phyloP scores from a whole-genome alignment of 53 echinoderm and acorn worm genomes.

The Henricia sp. region DNA sequence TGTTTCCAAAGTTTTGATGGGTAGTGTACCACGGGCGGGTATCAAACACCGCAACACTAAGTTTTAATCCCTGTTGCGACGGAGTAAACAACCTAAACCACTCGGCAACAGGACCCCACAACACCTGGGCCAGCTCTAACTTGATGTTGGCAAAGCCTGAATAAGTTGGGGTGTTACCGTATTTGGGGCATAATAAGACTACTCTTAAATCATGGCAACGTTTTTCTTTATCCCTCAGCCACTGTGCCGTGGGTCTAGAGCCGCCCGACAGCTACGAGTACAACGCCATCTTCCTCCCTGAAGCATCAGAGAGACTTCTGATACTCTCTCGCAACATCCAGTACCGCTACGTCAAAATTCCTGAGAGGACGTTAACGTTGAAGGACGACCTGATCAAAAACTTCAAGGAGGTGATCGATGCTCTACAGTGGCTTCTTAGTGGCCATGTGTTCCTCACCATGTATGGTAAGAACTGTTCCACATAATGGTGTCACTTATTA shows the following conservation, averaged over 20 bases:
- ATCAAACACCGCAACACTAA: no score
- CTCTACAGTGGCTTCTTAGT: conserved; percentile 85
- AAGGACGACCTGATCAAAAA: conserved; percentile 89
- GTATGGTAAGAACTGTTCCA: conserved; percentile 74
- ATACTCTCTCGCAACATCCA: conserved; percentile 92
- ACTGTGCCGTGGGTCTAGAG: conserved; percentile 93
- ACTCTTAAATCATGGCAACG: no score
- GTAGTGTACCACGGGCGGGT: no score
- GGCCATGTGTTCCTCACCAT: conserved; percentile 91
- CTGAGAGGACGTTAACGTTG: conserved; percentile 86
- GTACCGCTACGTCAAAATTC: conserved; percentile 96
- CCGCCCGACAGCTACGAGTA: conserved; percentile 96
- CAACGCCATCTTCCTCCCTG: conserved; percentile 95
- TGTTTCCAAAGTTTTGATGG: no score
- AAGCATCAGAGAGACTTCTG: conserved; percentile 84
- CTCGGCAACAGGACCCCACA: no score
- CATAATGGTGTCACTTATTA: no score
- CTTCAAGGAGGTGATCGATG: conserved; percentile 87
- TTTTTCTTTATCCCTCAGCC: conserved; percentile 59
- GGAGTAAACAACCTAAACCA: no score
- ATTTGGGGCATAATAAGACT: no score
- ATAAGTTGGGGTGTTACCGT: no score
- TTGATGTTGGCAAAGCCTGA: no score
- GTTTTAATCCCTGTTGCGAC: no score
- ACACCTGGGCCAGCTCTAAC: no score